Conservation (phyloP, 2,797 vertebrate species). For the Sphenodon punctatus region DNA sequence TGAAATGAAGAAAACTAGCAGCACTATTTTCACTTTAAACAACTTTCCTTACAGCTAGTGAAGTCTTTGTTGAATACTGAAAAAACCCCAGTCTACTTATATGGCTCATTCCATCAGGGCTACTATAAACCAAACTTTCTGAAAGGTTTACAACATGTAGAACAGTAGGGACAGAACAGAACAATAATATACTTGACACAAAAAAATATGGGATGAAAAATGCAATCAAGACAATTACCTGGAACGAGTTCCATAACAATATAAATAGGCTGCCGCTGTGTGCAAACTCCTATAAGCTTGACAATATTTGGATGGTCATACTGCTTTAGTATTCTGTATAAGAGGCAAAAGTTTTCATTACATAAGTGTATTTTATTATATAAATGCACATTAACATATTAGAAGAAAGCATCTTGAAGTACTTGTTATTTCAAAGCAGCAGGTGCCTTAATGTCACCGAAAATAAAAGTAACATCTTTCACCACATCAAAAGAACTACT, state of each 20-base stretch:
- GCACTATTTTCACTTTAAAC: background rate
- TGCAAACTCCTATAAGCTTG: constrained; percentile 96
- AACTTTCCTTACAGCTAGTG: background rate
- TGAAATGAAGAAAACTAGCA: background rate
- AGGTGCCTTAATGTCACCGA: background rate
- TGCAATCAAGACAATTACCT: constrained; percentile 75
- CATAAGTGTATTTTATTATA: background rate
- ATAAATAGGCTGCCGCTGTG: constrained; percentile 95
- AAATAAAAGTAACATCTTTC: background rate
- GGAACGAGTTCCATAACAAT: constrained; percentile 96
- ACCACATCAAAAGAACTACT: background rate
- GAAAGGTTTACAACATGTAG: background rate
- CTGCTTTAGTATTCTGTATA: constrained; percentile 93
- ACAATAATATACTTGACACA: background rate
- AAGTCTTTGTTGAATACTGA: background rate
- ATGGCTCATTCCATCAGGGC: background rate
- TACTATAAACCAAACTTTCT: background rate
- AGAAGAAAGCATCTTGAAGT: background rate
- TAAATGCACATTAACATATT: background rate
- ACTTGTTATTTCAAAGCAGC: background rate
- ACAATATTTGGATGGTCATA: constrained; percentile 98
- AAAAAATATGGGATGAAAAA: background rate
- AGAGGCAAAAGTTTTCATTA: constrained; percentile 24
- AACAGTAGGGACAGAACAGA: constrained; percentile 11
- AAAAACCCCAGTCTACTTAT: background rate